Conservation (phyloP, 2,797 vertebrate genomes). For the Helicolenus hilgendorfi region DNA sequence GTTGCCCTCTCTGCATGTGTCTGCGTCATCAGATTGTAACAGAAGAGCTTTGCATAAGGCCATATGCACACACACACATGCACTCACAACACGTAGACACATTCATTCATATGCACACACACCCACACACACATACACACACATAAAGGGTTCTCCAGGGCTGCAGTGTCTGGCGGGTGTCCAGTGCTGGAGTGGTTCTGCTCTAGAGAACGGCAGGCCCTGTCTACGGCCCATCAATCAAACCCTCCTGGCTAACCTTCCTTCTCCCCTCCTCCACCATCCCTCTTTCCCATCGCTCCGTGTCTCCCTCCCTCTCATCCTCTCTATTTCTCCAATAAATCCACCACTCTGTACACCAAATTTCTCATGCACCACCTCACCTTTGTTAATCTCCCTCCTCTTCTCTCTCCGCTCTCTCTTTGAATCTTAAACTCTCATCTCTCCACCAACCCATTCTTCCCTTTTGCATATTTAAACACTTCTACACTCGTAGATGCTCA, state of each 20-base stretch:
- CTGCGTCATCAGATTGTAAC: constrained; percentile 38
- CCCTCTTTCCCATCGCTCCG: constrained; percentile 12
- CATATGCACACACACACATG: not conserved
- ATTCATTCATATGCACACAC: constrained; percentile 3
- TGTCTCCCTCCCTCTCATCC: constrained; percentile 37
- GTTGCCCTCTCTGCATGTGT: constrained; percentile 16
- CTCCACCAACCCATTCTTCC: constrained; percentile 46
- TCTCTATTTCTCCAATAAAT: constrained; percentile 62
- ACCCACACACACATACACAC: not conserved
- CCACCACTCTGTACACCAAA: constrained; percentile 35
- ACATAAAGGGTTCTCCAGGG: constrained; percentile 55
- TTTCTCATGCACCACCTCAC: constrained; percentile 76
- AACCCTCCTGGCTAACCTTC: constrained; percentile 34
- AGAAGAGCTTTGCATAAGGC: constrained; percentile 31
- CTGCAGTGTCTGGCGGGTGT: constrained; percentile 69
- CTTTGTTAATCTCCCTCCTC: constrained; percentile 75
- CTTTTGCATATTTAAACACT: constrained; percentile 65
- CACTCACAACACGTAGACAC: not conserved
- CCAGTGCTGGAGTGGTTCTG: constrained; percentile 80
- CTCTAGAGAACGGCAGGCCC: constrained; percentile 70
- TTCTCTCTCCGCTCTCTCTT: constrained; percentile 38
- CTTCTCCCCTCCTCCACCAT: not conserved
- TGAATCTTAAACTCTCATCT: constrained; percentile 69
- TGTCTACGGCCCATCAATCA: constrained; percentile 82
- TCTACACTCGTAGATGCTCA: constrained; percentile 42